Percentiles rank a stretch among this genome's conserved stretches.
Evolutionary conservation across 2,797 vertebrate genomes (phyloP).

Genomic region (Micrastur ruficollis): DNA sequence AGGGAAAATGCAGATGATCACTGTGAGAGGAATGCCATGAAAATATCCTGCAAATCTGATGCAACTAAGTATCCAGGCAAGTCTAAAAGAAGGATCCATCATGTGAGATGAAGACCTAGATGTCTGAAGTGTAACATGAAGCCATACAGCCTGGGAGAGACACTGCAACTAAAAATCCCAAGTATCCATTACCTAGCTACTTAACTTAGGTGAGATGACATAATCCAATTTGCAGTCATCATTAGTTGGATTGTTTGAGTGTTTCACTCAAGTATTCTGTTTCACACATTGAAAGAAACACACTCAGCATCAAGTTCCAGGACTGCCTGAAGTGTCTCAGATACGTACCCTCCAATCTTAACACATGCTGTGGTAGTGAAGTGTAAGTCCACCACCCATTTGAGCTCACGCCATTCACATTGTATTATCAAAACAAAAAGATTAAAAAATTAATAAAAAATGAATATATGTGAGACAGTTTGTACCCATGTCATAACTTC

Average conservation of each 20-base stretch:
- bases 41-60: background rate
- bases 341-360: background rate
- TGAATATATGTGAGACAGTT: background rate
- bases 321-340: background rate
- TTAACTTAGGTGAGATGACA: background rate
- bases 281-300: background rate
- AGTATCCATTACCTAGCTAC: background rate
- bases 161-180: background rate
- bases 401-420: background rate
- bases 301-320: background rate
- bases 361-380: background rate
- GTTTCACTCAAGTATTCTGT: background rate
- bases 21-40: background rate
- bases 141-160: background rate
- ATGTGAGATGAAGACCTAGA: background rate
- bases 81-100: background rate
- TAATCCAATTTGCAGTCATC: background rate
- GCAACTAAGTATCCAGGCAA: background rate
- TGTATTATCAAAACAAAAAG: background rate
- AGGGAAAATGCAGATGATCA: background rate
- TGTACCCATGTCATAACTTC: background rate
- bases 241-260: background rate
- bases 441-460: background rate
- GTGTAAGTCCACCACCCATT: background rate
- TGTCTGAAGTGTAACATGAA: background rate